Base-by-base conservation (phyloP, 2,797 vertebrate species). In the Xyrichtys novacula region DNA sequence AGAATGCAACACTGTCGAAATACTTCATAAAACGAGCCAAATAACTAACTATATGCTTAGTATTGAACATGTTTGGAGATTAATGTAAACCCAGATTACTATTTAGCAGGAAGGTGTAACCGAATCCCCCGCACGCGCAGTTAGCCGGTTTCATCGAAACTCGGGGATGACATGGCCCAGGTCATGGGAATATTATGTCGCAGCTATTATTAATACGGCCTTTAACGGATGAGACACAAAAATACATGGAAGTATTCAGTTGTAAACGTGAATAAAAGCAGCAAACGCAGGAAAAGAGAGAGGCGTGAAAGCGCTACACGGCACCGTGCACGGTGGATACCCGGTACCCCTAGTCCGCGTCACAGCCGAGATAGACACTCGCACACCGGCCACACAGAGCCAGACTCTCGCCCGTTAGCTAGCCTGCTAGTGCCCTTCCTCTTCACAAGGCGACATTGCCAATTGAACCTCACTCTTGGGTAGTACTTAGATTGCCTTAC, bases 111-210 rank as follows among this genome's bases (percentile, higher is more conserved):
- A 86, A 79, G 83, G 65, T 79, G 86, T 74, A 80, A 71, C 29
- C 56, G 72, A 89, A 89, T 88, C 77, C 78, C 78, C 84, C 81
- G 77, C 81, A 77, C 79, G 88, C 87, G 87, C 86, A 84, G 84
- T 82, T 59, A 49, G 84, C 76, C 83, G 84, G 92, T 93, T 94
- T 93, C 90, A 86, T 40, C 90, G 92, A 93, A 93, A 92, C 92
- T 92, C 78, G 40, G 70, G 71, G 76, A 69, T 60, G 81, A 4
- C 77, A 85, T 52, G 68, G 86, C 78, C 63, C 66, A 14, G 65
- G 83, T 79, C 85, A 70, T 50, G 67, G 80, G 84, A 86, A 79
- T 83, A 84, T 80, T 81, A 88, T 89, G 84, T 91, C 81, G 88
- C 89, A 89, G 88, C 85, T 88, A 87, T 89, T 87, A 88, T 89